A percentile compares a stretch with the other conserved stretches of the same genome.
Conservation (phyloP, 2,888 invertebrate species). For the Petrolisthes cinctipes region DNA sequence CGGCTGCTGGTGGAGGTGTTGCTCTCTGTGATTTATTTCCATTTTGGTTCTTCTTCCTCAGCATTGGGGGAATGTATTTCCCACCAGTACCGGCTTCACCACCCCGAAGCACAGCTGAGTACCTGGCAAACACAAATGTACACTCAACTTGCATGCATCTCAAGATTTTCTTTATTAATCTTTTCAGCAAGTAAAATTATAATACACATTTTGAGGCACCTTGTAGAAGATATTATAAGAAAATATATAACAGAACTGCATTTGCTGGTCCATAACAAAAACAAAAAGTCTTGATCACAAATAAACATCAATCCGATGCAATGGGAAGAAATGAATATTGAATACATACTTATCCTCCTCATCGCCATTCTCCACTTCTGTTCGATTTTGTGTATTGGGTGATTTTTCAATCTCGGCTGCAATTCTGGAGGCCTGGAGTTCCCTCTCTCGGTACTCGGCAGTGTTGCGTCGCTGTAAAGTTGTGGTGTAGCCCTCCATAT, state of each 20-base stretch:
- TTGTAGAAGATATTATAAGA: background rate
- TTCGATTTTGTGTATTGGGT: constrained; percentile 83
- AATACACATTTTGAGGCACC: too few relatives aligned
- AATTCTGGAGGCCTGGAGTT: constrained; percentile 88
- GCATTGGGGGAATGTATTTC: constrained; percentile 63
- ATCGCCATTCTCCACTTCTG: constrained; percentile 90
- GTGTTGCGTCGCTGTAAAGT: constrained; percentile 87
- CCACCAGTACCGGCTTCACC: constrained; percentile 65
- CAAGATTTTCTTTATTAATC: too few relatives aligned
- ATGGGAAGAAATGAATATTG: background rate
- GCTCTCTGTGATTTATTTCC: constrained; percentile 78
- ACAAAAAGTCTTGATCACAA: too few relatives aligned
- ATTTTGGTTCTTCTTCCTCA: constrained; percentile 69
- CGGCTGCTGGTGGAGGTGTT: constrained; percentile 73
- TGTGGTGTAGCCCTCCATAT: constrained; percentile 91
- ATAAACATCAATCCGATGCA: too few relatives aligned
- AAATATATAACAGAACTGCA: background rate
- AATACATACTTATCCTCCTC: constrained; percentile 61
- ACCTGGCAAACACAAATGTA: constrained; percentile 69
- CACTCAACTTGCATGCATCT: too few relatives aligned
- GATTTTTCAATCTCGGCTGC: constrained; percentile 94
- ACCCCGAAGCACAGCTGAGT: constrained; percentile 85
- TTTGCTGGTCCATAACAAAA: too few relatives aligned
- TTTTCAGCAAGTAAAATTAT: too few relatives aligned
- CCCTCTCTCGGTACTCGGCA: constrained; percentile 75